A percentile compares a stretch with the other conserved stretches of the same genome.
phyloP scores from a whole-genome alignment of 2,888 invertebrate species.

The Byasa hedistus region DNA sequence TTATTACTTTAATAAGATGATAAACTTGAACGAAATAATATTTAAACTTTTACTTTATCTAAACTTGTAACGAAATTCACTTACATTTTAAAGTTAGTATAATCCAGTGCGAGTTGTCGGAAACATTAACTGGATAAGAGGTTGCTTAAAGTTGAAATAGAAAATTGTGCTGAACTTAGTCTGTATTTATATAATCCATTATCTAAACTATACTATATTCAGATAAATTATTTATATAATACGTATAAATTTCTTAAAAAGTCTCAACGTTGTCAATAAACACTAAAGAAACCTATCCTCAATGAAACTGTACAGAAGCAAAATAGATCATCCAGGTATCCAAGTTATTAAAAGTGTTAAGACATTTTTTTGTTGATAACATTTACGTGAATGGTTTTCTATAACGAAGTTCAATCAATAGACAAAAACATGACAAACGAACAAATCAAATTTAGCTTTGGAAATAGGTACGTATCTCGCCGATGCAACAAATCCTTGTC shows the following conservation, averaged over 20 bases:
- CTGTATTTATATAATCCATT: too few species aligned
- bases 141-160: constrained; percentile 7
- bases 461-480: constrained; percentile 23
- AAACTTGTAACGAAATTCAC: constrained; percentile 16
- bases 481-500: constrained; percentile 25
- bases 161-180: background rate
- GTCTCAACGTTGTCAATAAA: too few species aligned
- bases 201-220: too few species aligned
- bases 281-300: too few species aligned
- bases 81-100: constrained; percentile 24
- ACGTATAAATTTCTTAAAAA: too few species aligned
- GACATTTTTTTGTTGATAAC: background rate
- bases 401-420: background rate
- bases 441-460: constrained; percentile 23
- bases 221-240: too few species aligned
- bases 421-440: constrained; percentile 15
- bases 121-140: constrained; percentile 21
- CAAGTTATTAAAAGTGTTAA: too few species aligned
- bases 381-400: background rate
- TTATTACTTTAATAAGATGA: too few species aligned
- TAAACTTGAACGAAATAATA: too few species aligned
- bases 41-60: constrained; percentile 1
- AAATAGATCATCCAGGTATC: too few species aligned
- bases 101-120: constrained; percentile 17
- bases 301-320: too few species aligned